Evolutionary conservation across 2,113 vertebrate genomes (phyloP).

Genomic region (Macrotus californicus): DNA sequence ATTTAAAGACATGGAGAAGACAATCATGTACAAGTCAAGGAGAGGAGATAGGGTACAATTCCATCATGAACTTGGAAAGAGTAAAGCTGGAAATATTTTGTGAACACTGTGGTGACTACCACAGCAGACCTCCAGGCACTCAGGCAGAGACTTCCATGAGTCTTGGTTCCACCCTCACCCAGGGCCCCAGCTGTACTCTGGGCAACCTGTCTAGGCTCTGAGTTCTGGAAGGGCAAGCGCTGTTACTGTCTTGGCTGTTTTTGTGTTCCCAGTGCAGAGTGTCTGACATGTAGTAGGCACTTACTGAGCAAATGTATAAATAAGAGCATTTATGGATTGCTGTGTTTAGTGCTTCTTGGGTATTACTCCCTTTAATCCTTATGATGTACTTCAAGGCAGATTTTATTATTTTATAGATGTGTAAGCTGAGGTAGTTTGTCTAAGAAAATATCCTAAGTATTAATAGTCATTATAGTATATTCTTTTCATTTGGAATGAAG

Average conservation of each 20-base stretch:
- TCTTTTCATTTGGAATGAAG: not conserved
- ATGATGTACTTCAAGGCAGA: not conserved
- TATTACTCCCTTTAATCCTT: not conserved
- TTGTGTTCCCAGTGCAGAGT: not conserved
- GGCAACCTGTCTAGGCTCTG: not conserved
- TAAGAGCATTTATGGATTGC: not conserved
- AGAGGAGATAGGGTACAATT: not conserved
- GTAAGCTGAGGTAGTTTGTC: not conserved
- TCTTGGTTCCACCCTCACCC: fast-evolving
- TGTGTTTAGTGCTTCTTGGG: not conserved
- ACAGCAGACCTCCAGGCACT: not conserved
- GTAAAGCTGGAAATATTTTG: not conserved
- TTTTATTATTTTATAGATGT: not conserved
- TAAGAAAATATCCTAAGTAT: not conserved
- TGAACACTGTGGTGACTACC: not conserved
- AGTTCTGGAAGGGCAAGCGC: not conserved
- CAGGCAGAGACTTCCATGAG: not conserved
- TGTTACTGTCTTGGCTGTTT: not conserved
- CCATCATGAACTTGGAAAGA: not conserved
- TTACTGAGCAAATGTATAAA: not conserved
- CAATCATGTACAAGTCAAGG: not conserved
- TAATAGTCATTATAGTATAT: not conserved
- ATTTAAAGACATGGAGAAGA: not conserved
- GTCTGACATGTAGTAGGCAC: not conserved
- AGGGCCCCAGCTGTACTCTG: not conserved